A percentile compares a stretch with the other conserved stretches of the same genome.
These are phyloP conservation scores for Diadophis punctatus DNA, from an alignment of 2,113 vertebrate genomes.

Conservation along the genomic window DNA sequence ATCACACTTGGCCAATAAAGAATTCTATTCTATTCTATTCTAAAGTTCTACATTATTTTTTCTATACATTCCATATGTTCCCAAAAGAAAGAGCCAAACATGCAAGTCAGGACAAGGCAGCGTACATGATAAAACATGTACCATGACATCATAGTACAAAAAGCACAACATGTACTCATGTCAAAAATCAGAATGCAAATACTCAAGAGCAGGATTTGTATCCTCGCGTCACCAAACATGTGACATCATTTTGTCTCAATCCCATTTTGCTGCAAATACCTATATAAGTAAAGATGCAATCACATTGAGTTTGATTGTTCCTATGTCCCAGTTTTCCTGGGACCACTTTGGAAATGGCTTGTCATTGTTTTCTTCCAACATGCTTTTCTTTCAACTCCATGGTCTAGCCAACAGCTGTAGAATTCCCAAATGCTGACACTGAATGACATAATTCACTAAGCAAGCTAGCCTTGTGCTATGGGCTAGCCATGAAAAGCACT, in stretches of 20 bases:
- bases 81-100: background rate
- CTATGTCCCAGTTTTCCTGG: background rate
- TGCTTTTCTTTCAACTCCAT: background rate
- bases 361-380: background rate
- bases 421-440: conserved; percentile 31
- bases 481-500: conserved; percentile 56
- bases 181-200: background rate
- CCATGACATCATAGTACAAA: background rate
- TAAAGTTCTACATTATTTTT: background rate
- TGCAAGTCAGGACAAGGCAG: background rate
- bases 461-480: conserved; percentile 46
- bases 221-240: background rate
- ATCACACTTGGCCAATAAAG: too few species aligned
- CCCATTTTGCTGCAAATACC: background rate
- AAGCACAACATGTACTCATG: background rate
- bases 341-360: background rate
- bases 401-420: background rate
- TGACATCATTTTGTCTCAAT: background rate
- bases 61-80: background rate
- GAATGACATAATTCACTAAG: conserved; percentile 62
- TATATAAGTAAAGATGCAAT: background rate
- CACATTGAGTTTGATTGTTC: background rate
- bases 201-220: background rate
- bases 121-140: background rate
- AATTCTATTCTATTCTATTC: too few species aligned